A percentile compares a stretch with the other conserved stretches of the same genome.
Conservation (phyloP, 2,113 vertebrate genomes). For the Perccottus glenii region DNA sequence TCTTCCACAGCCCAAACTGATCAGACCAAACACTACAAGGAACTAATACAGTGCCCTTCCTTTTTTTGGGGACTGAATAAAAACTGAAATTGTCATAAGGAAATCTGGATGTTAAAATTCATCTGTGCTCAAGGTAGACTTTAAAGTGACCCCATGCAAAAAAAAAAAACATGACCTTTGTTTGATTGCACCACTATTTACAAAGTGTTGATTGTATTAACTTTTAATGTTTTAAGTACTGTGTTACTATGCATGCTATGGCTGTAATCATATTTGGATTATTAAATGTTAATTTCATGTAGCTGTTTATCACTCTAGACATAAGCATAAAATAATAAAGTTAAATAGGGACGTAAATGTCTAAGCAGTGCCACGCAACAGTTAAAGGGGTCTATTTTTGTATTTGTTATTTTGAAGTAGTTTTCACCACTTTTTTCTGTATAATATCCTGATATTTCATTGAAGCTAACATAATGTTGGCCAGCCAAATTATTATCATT, state of each 20-base stretch:
- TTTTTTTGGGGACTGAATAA: not conserved
- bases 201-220: conserved; percentile 45
- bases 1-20: not conserved
- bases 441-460: not conserved
- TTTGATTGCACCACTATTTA: conserved; percentile 11
- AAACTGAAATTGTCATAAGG: not conserved
- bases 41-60: not conserved
- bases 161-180: not conserved
- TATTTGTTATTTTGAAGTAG: conserved; percentile 2
- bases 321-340: too few relatives aligned
- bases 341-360: too few relatives aligned
- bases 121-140: not conserved
- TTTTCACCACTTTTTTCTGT: not conserved
- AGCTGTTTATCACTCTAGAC: not conserved
- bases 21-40: conserved; percentile 4
- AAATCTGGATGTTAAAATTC: not conserved
- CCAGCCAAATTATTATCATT: not conserved
- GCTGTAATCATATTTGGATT: conserved; percentile 30
- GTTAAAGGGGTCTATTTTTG: conserved; percentile 6
- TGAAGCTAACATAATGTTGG: not conserved
- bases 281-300: conserved; percentile 42
- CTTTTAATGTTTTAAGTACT: conserved; percentile 39
- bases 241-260: conserved; percentile 53
- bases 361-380: not conserved
- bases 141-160: not conserved